Evolutionary conservation across 2,113 vertebrate species (phyloP), one percentile per base, ranked within the genome.

Genomic region (Archilochus colubris): DNA sequence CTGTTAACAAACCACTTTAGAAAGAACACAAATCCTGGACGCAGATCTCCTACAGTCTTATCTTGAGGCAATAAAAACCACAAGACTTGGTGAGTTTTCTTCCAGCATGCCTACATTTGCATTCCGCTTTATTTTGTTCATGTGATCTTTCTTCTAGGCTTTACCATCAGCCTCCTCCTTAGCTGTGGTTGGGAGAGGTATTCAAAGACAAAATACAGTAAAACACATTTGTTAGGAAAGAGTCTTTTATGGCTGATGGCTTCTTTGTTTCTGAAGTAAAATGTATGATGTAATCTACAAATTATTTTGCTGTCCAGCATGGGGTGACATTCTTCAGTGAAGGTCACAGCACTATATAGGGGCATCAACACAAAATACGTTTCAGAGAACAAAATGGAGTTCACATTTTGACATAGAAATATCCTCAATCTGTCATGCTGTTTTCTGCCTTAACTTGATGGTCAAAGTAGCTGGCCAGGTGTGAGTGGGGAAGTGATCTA

Each of bases 391-490:
- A 63, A 93, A 94, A 95, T 86, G 57, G 68, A 95, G 76, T 86
- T 90, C 76, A 46, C 59, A 36, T 22, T 69, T 72, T 92, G 89
- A 91, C 92, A 64, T 5, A 95, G 82, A 88, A 55, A 27, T 88
- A 80, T 94, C 82, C 72, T 86, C 88, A 77, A 90, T 83, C 76
- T 95, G 82, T 94, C 91, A 75, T 36, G 31, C 36, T 70, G 43
- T 36, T 86, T 88, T 89, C 68, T 95, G 53, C 79, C 85, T 86
- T 92, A 83, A 78, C 88, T 88, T 58, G 68, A 74, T 89, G 89
- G 89, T 70, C 75, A 94, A 89, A 94, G 82, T 67, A 89, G 72
- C 82, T 86, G 53, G 68, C 89, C 91, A 96, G 93, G 94, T 96
- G 72, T 92, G 82, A 82, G 85, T 5, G 33, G 57, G 44, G 85